Percentiles rank a stretch among this genome's conserved stretches.
Conservation (phyloP, 2,797 vertebrate species). For the Oceanodroma leucorhoa region DNA sequence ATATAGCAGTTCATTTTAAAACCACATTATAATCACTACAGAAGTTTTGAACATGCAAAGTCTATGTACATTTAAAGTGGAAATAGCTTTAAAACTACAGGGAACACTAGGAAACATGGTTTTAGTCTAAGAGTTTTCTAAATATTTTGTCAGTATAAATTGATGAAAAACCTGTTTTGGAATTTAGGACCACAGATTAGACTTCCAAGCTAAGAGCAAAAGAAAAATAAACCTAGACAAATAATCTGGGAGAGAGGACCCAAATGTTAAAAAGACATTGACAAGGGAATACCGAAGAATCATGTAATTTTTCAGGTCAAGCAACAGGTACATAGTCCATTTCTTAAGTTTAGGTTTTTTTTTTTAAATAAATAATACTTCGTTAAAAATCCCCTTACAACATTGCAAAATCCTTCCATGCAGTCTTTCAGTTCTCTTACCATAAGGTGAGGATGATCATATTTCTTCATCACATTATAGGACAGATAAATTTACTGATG, state of each 20-base stretch:
- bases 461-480: neutral
- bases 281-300: neutral
- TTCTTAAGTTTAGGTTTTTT: neutral
- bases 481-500: neutral
- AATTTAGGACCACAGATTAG: neutral
- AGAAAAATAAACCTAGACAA: neutral
- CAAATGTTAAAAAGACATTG: neutral
- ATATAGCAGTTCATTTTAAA: neutral
- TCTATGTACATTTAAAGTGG: neutral
- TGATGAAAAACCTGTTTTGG: neutral
- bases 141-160: neutral
- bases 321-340: neutral
- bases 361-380: neutral
- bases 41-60: neutral
- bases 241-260: neutral
- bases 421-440: neutral
- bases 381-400: neutral
- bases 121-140: neutral
- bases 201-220: neutral
- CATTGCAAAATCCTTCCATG: neutral
- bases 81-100: neutral
- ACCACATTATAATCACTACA: neutral
- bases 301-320: neutral
- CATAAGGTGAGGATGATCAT: neutral
- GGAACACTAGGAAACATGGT: neutral